These are phyloP conservation scores for Scaptodrosophila lebanonensis DNA, from an alignment of 1,140 invertebrate genomes.

Conservation along the genomic window DNA sequence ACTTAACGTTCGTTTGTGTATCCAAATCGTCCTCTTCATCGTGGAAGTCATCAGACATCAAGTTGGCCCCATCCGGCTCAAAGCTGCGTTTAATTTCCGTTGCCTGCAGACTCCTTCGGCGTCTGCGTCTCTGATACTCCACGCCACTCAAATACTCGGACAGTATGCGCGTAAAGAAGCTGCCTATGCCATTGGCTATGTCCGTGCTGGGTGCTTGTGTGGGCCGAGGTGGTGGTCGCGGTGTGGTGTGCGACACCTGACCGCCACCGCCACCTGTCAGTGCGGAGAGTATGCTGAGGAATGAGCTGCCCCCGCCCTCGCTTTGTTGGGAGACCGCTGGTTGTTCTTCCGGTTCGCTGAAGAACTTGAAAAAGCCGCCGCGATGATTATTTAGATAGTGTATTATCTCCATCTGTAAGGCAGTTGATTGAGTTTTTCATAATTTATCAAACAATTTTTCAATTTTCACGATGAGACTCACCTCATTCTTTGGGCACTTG, in stretches of 20 bases:
- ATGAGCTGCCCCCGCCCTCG: conserved; percentile 42
- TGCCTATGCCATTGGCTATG: conserved; percentile 66
- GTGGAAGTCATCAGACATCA: conserved; percentile 57
- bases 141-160: conserved; percentile 69
- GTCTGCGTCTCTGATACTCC: conserved; percentile 51
- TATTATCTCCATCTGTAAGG: conserved; percentile 81
- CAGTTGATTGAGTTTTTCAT: conserved; percentile 13
- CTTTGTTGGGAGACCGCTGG: conserved; percentile 23
- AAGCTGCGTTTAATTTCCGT: conserved; percentile 52
- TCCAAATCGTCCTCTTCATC: conserved; percentile 67
- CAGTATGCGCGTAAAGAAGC: conserved; percentile 65
- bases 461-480: conserved; percentile 15
- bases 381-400: conserved; percentile 91
- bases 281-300: conserved; percentile 65
- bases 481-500: conserved; percentile 83
- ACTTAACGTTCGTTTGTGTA: conserved; percentile 52
- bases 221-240: conserved; percentile 35
- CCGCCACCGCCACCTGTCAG: conserved; percentile 50
- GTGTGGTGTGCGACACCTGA: conserved; percentile 37
- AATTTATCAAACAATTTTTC: conserved; percentile 21
- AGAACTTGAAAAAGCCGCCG: conserved; percentile 89
- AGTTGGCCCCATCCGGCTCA: conserved; percentile 32
- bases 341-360: conserved; percentile 79
- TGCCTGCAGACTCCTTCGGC: conserved; percentile 39
- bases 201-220: conserved; percentile 56